Evolutionary conservation across 2,113 vertebrate species (phyloP).

Genomic region (Larimichthys crocea): DNA sequence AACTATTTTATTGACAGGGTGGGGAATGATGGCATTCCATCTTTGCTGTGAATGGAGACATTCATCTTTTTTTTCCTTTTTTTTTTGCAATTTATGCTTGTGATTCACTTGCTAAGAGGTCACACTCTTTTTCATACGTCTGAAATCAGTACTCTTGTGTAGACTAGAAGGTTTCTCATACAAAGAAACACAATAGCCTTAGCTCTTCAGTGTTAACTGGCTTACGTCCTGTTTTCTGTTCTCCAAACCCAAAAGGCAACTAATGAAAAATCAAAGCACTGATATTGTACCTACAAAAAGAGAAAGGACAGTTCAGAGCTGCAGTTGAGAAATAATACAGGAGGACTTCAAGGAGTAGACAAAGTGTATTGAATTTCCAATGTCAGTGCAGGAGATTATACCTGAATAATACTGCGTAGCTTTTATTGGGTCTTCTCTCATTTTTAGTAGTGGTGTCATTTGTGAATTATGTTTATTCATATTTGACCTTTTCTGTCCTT

Average conservation of each 20-base stretch:
- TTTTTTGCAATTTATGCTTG: background rate
- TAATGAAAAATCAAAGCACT: constrained; percentile 13
- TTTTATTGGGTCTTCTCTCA: constrained; percentile 51
- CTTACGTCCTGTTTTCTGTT: background rate
- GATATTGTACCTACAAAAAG: background rate
- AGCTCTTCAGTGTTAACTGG: background rate
- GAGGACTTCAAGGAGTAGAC: constrained; percentile 51
- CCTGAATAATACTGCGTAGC: constrained; percentile 60
- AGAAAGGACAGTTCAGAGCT: background rate
- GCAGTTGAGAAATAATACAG: constrained; percentile 9
- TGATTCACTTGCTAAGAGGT: background rate
- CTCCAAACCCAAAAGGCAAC: background rate
- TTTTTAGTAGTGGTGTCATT: constrained; percentile 43
- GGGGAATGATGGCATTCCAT: background rate
- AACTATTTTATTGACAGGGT: background rate
- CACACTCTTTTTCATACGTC: background rate
- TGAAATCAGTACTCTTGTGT: background rate
- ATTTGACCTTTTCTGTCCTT: constrained; percentile 55
- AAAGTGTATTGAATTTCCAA: constrained; percentile 41
- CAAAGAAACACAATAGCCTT: background rate
- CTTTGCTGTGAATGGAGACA: background rate
- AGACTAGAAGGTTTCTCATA: background rate
- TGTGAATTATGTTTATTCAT: constrained; percentile 58
- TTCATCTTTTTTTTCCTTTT: background rate
- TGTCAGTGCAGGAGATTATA: constrained; percentile 34